These are phyloP conservation scores for Leuciscus waleckii DNA, from an alignment of 2,797 vertebrate genomes.

Conservation along the genomic window DNA sequence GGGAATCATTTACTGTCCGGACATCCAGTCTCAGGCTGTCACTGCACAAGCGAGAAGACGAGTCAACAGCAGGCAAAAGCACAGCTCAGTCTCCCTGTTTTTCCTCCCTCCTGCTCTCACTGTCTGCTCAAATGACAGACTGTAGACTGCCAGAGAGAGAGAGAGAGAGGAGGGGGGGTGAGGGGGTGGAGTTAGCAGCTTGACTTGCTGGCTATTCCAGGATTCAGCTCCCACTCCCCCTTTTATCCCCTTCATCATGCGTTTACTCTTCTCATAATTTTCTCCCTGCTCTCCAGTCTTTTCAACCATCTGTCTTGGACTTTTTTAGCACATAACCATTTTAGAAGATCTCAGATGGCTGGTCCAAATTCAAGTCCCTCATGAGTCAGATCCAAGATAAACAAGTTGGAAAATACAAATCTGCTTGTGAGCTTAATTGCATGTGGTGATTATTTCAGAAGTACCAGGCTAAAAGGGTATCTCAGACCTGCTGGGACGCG, in stretches of 20 bases:
- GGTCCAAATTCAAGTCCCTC: neutral
- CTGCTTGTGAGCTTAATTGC: constrained; percentile 22
- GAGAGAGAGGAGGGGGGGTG: constrained; percentile 66
- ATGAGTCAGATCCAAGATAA: constrained; percentile 22
- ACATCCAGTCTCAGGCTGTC: constrained; percentile 66
- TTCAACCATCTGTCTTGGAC: constrained; percentile 29
- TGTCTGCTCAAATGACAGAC: constrained; percentile 83
- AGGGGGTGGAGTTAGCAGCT: constrained; percentile 79
- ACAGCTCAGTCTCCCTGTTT: constrained; percentile 64
- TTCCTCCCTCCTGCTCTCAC: constrained; percentile 73
- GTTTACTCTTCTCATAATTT: constrained; percentile 32
- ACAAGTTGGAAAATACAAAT: constrained; percentile 22
- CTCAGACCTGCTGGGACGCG: neutral
- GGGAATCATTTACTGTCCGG: constrained; percentile 51
- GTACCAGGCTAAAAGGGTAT: neutral
- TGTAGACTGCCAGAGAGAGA: constrained; percentile 70
- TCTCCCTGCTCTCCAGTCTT: constrained; percentile 21
- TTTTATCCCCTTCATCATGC: constrained; percentile 70
- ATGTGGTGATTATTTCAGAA: constrained; percentile 43
- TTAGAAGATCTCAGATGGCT: constrained; percentile 13
- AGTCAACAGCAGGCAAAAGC: constrained; percentile 67
- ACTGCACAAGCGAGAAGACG: constrained; percentile 49
- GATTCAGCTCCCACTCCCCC: constrained; percentile 77
- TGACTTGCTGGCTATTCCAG: constrained; percentile 80
- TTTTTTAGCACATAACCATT: neutral